Evolutionary conservation across 2,888 invertebrate genomes (phyloP).

Genomic region (Ypsolopha sequella): DNA sequence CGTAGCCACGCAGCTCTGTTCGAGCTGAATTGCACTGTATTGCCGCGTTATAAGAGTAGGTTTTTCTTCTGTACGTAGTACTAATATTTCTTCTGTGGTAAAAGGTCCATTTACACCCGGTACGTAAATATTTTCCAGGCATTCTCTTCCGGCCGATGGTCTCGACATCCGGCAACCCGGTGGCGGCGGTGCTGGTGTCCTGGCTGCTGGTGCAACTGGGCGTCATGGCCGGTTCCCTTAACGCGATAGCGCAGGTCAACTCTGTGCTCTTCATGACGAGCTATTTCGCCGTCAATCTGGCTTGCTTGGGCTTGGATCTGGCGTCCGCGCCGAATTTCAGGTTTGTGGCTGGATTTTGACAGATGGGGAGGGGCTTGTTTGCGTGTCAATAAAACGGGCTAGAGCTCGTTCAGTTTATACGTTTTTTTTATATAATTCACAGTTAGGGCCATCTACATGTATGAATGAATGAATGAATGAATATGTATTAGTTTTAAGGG

Average conservation of each 20-base stretch:
- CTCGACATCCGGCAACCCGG: constrained; percentile 45
- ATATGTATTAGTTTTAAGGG: too few relatives aligned
- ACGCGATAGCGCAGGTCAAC: constrained; percentile 92
- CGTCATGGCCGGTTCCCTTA: constrained; percentile 92
- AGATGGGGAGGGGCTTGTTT: not conserved
- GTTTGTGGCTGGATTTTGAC: constrained; percentile 41
- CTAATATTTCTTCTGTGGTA: too few relatives aligned
- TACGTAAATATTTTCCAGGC: constrained; percentile 29
- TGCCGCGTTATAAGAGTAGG: too few relatives aligned
- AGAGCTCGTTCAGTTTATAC: not conserved
- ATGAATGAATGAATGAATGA: too few relatives aligned
- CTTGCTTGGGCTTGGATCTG: constrained; percentile 94
- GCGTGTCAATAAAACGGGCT: too few relatives aligned
- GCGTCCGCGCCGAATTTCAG: constrained; percentile 99
- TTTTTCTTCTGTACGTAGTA: too few relatives aligned
- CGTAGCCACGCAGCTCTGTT: too few relatives aligned
- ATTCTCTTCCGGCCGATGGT: constrained; percentile 53
- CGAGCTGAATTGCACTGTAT: too few relatives aligned
- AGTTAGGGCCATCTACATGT: too few relatives aligned
- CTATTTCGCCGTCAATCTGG: constrained; percentile 96
- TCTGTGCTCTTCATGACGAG: constrained; percentile 97
- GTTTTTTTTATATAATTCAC: too few relatives aligned
- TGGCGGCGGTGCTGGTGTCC: constrained; percentile 48
- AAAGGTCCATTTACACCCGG: too few relatives aligned
- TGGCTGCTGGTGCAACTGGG: constrained; percentile 93